Conservation (phyloP, 2,113 vertebrate species). For the Oceanites oceanicus region DNA sequence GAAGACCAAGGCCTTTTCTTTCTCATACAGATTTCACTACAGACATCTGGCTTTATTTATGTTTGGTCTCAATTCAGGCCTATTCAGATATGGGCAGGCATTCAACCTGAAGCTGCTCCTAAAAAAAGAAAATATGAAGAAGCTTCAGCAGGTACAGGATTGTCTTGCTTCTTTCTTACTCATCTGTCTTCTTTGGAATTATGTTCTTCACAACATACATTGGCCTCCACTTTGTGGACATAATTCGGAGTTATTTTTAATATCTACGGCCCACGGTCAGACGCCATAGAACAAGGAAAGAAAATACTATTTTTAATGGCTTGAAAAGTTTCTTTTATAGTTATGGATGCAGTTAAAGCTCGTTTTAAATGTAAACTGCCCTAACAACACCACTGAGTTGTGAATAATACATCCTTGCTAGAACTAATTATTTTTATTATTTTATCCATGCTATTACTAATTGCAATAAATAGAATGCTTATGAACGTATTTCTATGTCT, state of each 20-base stretch:
- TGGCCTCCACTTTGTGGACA: background rate
- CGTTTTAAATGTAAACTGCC: background rate
- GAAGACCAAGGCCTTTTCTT: background rate
- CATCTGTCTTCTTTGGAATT: background rate
- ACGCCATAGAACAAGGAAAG: background rate
- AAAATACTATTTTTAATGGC: background rate
- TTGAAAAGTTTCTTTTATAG: background rate
- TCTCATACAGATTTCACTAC: background rate
- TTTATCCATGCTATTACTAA: background rate
- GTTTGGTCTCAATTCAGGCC: background rate
- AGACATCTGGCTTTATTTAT: background rate
- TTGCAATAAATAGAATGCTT: background rate
- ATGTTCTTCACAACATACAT: background rate
- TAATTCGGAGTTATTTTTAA: background rate
- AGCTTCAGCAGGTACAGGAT: background rate
- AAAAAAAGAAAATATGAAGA: background rate
- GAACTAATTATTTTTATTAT: background rate
- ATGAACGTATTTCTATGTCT: background rate
- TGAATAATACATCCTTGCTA: background rate
- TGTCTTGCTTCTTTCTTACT: background rate
- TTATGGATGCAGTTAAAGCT: background rate
- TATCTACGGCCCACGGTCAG: background rate
- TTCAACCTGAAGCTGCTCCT: background rate
- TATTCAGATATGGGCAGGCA: background rate
- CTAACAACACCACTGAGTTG: background rate